These are phyloP conservation scores for Zoroaster sp. DNA, from an alignment of 53 echinoderm and acorn worm genomes.

Conservation along the genomic window DNA sequence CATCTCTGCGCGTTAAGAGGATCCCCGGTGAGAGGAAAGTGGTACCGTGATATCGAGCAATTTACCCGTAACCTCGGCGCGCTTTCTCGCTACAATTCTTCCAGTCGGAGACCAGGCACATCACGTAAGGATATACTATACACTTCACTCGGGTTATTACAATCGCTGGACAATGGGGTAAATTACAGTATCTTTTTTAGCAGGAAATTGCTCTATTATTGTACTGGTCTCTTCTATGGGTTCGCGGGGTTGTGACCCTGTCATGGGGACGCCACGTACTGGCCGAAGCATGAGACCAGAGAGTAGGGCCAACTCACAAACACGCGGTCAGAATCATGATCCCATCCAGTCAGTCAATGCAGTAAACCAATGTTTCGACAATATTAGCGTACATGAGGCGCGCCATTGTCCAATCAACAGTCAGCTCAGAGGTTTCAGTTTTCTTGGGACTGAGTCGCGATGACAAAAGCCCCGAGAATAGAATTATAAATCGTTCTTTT, in stretches of 20 bases:
- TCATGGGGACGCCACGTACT: background rate
- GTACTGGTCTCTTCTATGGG: background rate
- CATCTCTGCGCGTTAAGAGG: too few species aligned
- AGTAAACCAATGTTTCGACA: background rate
- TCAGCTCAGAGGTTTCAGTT: background rate
- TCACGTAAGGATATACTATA: background rate
- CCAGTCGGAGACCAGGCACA: background rate
- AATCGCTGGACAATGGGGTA: conserved; percentile 29
- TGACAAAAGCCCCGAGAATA: conserved; percentile 23
- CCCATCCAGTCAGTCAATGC: background rate
- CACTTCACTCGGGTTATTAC: background rate
- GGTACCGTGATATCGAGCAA: background rate
- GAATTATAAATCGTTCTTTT: conserved; percentile 22
- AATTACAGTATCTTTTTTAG: conserved; percentile 44
- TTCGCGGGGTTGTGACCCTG: background rate
- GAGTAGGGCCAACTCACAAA: background rate
- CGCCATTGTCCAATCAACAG: conserved; percentile 15
- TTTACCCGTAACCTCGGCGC: background rate
- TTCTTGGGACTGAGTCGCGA: background rate
- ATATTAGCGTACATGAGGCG: background rate
- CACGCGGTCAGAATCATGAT: background rate
- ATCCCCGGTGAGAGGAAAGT: background rate
- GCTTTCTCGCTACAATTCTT: background rate
- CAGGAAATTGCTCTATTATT: conserved; percentile 30
- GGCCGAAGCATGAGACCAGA: background rate